phyloP scores from a whole-genome alignment of 2,888 invertebrate species.

The Argyra leucocephala region DNA sequence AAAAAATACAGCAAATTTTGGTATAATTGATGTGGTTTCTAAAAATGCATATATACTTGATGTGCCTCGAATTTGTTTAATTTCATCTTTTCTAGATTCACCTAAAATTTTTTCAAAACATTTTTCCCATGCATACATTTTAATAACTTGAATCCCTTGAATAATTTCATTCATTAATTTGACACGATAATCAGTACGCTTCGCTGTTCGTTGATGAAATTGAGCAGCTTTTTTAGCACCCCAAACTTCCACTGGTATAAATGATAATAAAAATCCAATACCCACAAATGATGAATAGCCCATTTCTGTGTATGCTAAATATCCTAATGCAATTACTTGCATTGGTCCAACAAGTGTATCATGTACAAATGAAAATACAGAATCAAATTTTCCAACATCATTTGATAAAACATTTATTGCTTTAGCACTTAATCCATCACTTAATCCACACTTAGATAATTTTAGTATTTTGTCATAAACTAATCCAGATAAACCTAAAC shows the following conservation, averaged over 20 bases:
- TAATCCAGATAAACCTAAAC: conserved; percentile 56
- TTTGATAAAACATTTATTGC: conserved; percentile 80
- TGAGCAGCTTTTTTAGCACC: conserved; percentile 54
- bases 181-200: conserved; percentile 69
- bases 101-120: conserved; percentile 61
- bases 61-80: conserved; percentile 52
- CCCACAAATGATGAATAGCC: conserved; percentile 55
- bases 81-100: conserved; percentile 57
- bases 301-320: conserved; percentile 47
- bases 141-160: conserved; percentile 65
- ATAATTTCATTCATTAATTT: conserved; percentile 75
- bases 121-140: conserved; percentile 75
- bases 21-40: conserved; percentile 59
- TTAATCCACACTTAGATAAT: conserved; percentile 65
- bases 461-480: conserved; percentile 56
- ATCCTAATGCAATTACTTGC: conserved; percentile 33
- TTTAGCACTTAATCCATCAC: conserved; percentile 64
- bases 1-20: conserved; percentile 62
- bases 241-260: conserved; percentile 59
- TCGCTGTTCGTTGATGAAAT: conserved; percentile 55
- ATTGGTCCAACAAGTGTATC: conserved; percentile 79
- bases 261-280: conserved; percentile 52
- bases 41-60: conserved; percentile 55
- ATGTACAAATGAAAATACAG: conserved; percentile 73
- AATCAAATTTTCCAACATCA: conserved; percentile 82